phyloP scores from a whole-genome alignment of 2,888 invertebrate species.

The Caenorhabditis imperialis region DNA sequence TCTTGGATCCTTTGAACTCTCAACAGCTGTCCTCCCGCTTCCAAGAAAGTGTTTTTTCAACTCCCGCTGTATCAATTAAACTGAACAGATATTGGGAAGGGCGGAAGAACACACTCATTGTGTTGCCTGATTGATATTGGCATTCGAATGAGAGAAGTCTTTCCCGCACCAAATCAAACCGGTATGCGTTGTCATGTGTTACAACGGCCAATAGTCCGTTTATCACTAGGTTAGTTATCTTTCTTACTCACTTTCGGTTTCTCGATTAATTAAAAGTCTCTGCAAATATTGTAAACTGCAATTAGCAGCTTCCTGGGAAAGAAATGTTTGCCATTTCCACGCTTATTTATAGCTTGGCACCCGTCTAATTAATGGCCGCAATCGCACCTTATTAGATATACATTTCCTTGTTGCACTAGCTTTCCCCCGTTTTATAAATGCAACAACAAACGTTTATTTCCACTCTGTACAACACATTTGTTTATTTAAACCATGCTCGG shows the following conservation, averaged over 20 bases:
- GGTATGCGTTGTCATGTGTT: conserved; percentile 30
- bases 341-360: no score
- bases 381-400: conserved; percentile 12
- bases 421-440: no score
- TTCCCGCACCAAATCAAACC: conserved; percentile 25
- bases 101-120: conserved; percentile 26
- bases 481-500: conserved; percentile 52
- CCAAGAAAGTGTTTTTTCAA: conserved; percentile 14
- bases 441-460: no score
- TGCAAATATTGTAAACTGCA: no score
- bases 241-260: no score
- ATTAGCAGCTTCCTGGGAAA: no score
- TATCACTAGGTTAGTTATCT: conserved; percentile 3
- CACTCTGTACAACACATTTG: no score
- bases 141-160: conserved; percentile 3
- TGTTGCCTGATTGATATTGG: conserved; percentile 5
- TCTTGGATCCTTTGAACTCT: no score
- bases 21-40: conserved; percentile 21
- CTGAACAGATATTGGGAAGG: conserved; percentile 43
- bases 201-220: conserved; percentile 13
- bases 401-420: not conserved
- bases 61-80: conserved; percentile 37
- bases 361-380: no score
- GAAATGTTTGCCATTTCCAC: no score
- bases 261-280: no score